Base-by-base conservation (phyloP, 2,113 vertebrate genomes). In the Syngnathus typhle region DNA sequence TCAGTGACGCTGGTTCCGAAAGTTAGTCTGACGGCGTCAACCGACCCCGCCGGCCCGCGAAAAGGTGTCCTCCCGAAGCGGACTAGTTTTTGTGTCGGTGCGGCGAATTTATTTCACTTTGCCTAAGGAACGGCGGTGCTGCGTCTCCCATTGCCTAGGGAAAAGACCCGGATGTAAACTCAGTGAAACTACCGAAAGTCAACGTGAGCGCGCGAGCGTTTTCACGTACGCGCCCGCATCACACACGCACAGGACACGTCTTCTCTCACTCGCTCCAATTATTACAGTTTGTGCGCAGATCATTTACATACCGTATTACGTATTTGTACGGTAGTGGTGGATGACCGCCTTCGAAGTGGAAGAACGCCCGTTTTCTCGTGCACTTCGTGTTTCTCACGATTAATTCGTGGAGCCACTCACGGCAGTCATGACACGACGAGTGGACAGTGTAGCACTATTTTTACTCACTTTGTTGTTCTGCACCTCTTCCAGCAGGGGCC, bases 91-190 rank as follows among this genome's bases (percentile, higher is more conserved):
- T 92, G 93, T 94, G 92, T 94, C 92, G 93, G 93, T 95, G 93
- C 93, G 88, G 95, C 95, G 94, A 94, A 96, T 96, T 95, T 95
- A 95, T 96, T 96, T 96, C 94, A 94, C 94, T 96, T 96, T 96
- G 95, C 95, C 95, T 95, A 95, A 95, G 95, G 95, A 96, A 95
- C 93, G 93, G 93, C 83, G 89, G 95, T 96, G 91, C 90, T 94
- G 82, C 93, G 94, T 85, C 91, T 60, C 90, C 93, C 95, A 95
- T 96, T 96, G 95, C 94, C 95, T 95, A 95, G 94, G 95, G 94
- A 95, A 95, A 95, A 95, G 93, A 94, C 94, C 95, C 95, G 95
- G 95, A 96, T 96, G 95, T 96, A 93, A 95, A 96, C 93, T 96
- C 91, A 93, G 93, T 92, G 93, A 95, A 96, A 95, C 94, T 94